Conservation (phyloP, 2,888 invertebrate genomes). For the Nomada fucata region DNA sequence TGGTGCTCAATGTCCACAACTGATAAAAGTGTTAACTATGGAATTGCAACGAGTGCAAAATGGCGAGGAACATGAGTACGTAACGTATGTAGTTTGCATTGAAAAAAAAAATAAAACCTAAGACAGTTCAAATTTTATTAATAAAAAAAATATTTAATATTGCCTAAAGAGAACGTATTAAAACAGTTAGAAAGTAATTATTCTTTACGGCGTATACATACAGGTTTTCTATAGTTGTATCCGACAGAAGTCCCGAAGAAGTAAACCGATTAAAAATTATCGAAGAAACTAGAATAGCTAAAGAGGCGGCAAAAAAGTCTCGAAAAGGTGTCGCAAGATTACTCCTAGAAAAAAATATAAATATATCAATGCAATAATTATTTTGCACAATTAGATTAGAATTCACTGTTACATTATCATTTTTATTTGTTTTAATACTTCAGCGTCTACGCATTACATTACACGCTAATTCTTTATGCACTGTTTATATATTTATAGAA, state of each 20-base stretch:
- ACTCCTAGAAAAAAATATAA: not conserved
- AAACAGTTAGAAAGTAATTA: not conserved
- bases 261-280: constrained; percentile 74
- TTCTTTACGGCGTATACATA: not conserved
- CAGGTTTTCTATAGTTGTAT: constrained; percentile 79
- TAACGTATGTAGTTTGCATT: constrained; percentile 19
- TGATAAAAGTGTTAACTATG: constrained; percentile 89
- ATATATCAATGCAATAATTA: not conserved
- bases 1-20: constrained; percentile 93
- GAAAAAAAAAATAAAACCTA: not conserved
- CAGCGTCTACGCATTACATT: too few species aligned
- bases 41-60: constrained; percentile 85
- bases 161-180: not conserved
- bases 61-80: constrained; percentile 77
- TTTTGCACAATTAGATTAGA: not conserved
- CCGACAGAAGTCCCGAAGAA: constrained; percentile 85
- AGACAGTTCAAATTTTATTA: not conserved
- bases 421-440: not conserved
- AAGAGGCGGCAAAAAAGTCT: constrained; percentile 78
- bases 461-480: not conserved
- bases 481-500: not conserved
- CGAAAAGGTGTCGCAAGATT: constrained; percentile 73
- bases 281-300: constrained; percentile 77
- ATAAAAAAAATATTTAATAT: not conserved
- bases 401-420: not conserved